Percentiles rank a stretch among this genome's conserved stretches.
Conservation (phyloP, 2,888 invertebrate genomes). For the Mimachlamys varia region DNA sequence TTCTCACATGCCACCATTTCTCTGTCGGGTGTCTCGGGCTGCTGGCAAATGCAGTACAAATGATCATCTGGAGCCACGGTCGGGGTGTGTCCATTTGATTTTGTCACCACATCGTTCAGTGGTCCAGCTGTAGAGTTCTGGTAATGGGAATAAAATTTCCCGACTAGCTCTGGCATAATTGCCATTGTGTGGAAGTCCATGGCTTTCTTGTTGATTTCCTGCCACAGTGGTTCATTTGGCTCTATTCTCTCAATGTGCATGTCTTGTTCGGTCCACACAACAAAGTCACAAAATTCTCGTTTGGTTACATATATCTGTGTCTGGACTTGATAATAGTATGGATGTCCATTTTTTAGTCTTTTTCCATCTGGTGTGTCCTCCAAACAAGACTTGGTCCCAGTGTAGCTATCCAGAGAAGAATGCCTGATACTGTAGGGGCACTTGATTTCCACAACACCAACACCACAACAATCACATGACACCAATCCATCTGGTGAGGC, state of each 20-base stretch:
- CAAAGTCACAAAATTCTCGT: constrained; percentile 48
- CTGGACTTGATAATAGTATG: constrained; percentile 55
- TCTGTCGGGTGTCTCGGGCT: constrained; percentile 36
- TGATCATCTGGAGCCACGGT: not conserved
- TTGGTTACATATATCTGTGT: constrained; percentile 50
- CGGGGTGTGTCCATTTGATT: not conserved
- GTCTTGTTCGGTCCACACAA: constrained; percentile 51
- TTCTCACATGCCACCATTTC: constrained; percentile 48
- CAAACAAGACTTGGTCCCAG: too few species aligned
- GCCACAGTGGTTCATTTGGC: constrained; percentile 36
- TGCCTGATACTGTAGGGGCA: constrained; percentile 44
- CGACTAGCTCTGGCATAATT: constrained; percentile 54
- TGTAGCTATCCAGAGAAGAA: not conserved
- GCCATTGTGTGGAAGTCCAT: constrained; percentile 44
- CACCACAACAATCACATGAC: constrained; percentile 53
- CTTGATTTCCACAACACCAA: constrained; percentile 51
- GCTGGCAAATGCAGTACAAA: constrained; percentile 36
- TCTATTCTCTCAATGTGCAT: constrained; percentile 47
- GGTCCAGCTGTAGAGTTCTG: not conserved
- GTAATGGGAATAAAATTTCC: constrained; percentile 38
- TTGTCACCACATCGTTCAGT: not conserved
- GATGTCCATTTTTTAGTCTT: constrained; percentile 43
- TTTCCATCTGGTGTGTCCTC: constrained; percentile 31
- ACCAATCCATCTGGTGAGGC: constrained; percentile 55
- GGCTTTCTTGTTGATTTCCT: constrained; percentile 40